Evolutionary conservation across 2,113 vertebrate genomes (phyloP), one percentile per base, ranked within the genome.

Genomic region (Chlamydotis undulata): DNA sequence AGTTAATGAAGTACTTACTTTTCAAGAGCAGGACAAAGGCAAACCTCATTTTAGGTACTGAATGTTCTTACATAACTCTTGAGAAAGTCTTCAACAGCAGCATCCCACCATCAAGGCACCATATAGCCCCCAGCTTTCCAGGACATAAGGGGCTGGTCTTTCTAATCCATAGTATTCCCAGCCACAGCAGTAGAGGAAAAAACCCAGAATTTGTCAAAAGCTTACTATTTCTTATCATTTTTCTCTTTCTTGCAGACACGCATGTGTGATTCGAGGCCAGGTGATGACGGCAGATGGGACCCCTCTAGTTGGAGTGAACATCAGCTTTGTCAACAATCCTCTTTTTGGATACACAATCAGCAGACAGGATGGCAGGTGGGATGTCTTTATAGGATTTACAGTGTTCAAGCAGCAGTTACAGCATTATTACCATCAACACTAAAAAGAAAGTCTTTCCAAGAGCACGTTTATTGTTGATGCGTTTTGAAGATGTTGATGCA

Each of bases 261-360:
- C 98, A 0, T 99, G 99, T 96, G 99, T 99, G 80, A 99, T 99
- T 65, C 99, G 99, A 86, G 99, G 99, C 89, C 99, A 99, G 97
- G 99, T 99, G 74, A 99, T 99, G 94, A 99, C 99, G 2, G 99
- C 99, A 5, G 99, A 99, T 39, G 99, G 99, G 47, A 99, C 99
- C 19, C 99, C 99, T 1, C 98, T 99, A 70, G 99, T 99, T n/a
- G 99, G 99, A 52, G 99, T 99, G 93, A 99, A 99, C 97, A 99
- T 99, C 98, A 99, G 99, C 90, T 99, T 99, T 89, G 98, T 99
- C 97, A 99, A 98, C 97, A 99, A 98, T 75, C 99, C 99, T 10
- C 97, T 98, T 22, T 99, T 98, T 57, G 99, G 99, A 49, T 99
- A 99, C 95, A 99, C 99, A 12, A 98, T 99, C 98, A 99, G 99